Base-by-base conservation (phyloP, 2,888 invertebrate species). In the Chironomus tentans region DNA sequence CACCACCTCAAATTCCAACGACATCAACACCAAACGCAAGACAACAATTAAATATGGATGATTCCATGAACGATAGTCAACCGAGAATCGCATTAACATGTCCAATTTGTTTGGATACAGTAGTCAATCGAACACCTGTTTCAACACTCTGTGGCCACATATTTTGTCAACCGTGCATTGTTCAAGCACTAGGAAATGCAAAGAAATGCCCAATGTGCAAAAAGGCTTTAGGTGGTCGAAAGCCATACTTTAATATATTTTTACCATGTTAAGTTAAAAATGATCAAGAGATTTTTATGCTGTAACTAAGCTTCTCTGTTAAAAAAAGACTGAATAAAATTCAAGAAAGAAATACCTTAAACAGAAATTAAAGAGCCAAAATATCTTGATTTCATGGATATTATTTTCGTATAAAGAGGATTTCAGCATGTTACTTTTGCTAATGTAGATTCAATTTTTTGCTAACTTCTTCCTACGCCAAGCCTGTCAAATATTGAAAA, bases 141-240 rank as follows among this genome's bases (percentile, higher is more conserved):
- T 72, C 72, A 13, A 72, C 72, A 1, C 2, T 28, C 0, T 72
- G 72, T 28, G 72, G 72, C 13, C 72, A 72, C 15, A 22, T 72
- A 4, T 72, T 61, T 18, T 72, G 72, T 6, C 21, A 70, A 24
- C 0, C 2, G 3, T 69, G 69, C 4, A n/a, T 69, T n/a, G 2
- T 7, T 2, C 10, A 15, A 13, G 69, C 69, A 15, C 47, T 69
- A 12, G n/a, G n/a, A 46, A 28, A 46, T 18, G 47, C 38, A 1
- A 69, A 69, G 6, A 69, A 69, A 6, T 69, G 69, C 46, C 69
- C 69, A n/a, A 69, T 69, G 38, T 69, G 69, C 15, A 68, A 68
- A 4, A 68, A 68, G 22, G 18, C 13, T 22, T 10, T 24, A 21
- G 7, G 7, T 2, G 56, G 2, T 0, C n/a, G 18, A 56, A 56